Percentiles rank a stretch among this genome's conserved stretches.
phyloP scores from a whole-genome alignment of 2,113 vertebrate species.

The Hippocampus zosterae region DNA sequence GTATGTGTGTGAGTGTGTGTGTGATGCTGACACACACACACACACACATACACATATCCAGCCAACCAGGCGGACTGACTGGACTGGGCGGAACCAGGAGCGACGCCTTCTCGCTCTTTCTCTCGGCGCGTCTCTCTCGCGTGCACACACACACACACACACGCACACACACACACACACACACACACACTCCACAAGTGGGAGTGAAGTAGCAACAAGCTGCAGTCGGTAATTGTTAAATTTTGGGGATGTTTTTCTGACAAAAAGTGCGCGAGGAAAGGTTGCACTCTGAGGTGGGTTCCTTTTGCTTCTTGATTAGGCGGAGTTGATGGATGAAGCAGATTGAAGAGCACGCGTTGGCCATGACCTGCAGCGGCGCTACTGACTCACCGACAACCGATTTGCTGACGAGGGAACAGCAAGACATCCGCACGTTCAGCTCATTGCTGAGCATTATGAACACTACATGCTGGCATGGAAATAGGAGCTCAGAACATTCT shows the following conservation, averaged over 20 bases:
- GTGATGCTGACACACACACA: too few relatives aligned
- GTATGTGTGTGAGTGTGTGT: neutral
- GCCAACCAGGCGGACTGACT: conserved; percentile 37
- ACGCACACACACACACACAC: conserved; percentile 26
- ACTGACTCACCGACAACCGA: neutral
- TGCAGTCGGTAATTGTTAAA: conserved; percentile 9
- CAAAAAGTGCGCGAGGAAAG: neutral
- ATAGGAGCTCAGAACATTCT: neutral
- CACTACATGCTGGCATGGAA: neutral
- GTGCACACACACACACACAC: conserved; percentile 1
- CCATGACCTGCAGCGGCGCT: neutral
- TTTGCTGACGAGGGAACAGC: neutral
- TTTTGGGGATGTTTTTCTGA: neutral
- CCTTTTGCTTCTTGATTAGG: neutral
- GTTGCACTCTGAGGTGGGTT: neutral
- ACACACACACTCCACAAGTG: conserved; percentile 60
- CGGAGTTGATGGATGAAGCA: neutral
- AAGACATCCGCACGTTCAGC: neutral
- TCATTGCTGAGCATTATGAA: neutral
- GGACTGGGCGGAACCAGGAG: conserved; percentile 31
- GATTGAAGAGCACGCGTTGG: neutral
- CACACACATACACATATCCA: conserved; percentile 42
- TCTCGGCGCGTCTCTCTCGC: conserved; percentile 1
- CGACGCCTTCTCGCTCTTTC: conserved; percentile 25
- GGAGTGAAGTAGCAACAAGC: conserved; percentile 55